Base-by-base conservation (phyloP, 2,888 invertebrate species). In the Dione vanillae region DNA sequence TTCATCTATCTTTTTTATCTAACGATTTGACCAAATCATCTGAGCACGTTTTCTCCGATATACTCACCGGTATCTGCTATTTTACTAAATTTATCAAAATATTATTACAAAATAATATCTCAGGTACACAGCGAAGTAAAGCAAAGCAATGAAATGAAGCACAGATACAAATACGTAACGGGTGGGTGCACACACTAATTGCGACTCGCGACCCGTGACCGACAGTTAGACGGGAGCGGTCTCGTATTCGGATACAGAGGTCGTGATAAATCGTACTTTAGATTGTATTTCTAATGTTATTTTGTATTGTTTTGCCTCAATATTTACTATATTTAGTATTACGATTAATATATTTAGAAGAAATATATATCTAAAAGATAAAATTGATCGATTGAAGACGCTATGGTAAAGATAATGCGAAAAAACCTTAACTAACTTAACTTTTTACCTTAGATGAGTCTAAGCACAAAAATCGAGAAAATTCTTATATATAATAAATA, bases 161-260 rank as follows among this genome's bases (percentile, higher is more conserved):
- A 70, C 65, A 68, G 73, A 70, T 70, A 71, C 79, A 78, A 56
- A 56, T 56, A 74, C 79, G 89, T 84, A 85, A 82, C 90, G 90
- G 90, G 89, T 89, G 89, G 89, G 80, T 82, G 89, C 79, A 71
- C 81, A 73, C 77, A 75, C 82, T 90, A 88, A 91, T 88, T 84
- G 71, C 61, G 68, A 40, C 70, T 79, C 70, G 69, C 81, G 82
- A 82, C 82, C 83, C 83, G 80, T 79, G 81, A 79, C 82, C 80
- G 80, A 80, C 79, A 79, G 80, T 79, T 81, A 82, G 67, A 69
- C 78, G 78, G 78, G 78, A 78, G 77, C 78, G 79, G 76, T 58
- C 67, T 62, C 62, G 67, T 67, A 61, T 61, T 61, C 20, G 61
- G 43, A 59, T 64, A 62, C 62, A 43, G 68, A 61, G 62, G 43